Evolutionary conservation across 1,140 invertebrate species (phyloP).

Genomic region (Eupeodes corollae): DNA sequence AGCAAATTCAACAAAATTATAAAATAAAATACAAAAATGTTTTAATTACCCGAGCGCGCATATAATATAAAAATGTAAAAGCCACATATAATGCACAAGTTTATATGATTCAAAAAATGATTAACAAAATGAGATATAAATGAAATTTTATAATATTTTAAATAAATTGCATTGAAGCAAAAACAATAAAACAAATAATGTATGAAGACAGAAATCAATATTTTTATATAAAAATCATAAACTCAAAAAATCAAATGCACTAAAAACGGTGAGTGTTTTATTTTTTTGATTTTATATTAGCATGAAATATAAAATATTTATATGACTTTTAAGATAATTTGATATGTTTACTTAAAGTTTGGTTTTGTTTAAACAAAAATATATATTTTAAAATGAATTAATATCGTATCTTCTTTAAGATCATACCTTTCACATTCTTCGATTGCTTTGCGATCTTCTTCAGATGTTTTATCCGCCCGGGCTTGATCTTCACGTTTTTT

Average conservation of each 20-base stretch:
- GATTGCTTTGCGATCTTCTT: constrained; percentile 37
- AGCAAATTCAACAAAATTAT: background rate
- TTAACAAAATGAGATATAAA: no score
- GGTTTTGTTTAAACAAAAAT: no score
- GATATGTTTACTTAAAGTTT: no score
- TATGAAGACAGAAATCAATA: background rate
- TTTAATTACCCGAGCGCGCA: background rate
- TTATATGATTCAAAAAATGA: background rate
- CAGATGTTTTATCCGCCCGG: constrained; percentile 21
- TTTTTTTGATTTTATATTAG: no score
- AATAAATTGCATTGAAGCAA: no score
- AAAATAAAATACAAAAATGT: background rate
- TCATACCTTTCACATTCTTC: constrained; percentile 43
- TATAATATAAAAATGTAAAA: no score
- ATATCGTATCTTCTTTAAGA: background rate
- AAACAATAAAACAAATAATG: background rate
- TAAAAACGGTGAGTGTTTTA: no score
- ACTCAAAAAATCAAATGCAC: no score
- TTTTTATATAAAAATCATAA: background rate
- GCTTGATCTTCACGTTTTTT: constrained; percentile 32
- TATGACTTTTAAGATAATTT: no score
- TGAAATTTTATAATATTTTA: no score
- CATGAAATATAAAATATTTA: no score
- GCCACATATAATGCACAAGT: background rate
- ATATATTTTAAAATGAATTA: no score